Conservation (phyloP, 2,797 vertebrate species). For the Danio kyathit region DNA sequence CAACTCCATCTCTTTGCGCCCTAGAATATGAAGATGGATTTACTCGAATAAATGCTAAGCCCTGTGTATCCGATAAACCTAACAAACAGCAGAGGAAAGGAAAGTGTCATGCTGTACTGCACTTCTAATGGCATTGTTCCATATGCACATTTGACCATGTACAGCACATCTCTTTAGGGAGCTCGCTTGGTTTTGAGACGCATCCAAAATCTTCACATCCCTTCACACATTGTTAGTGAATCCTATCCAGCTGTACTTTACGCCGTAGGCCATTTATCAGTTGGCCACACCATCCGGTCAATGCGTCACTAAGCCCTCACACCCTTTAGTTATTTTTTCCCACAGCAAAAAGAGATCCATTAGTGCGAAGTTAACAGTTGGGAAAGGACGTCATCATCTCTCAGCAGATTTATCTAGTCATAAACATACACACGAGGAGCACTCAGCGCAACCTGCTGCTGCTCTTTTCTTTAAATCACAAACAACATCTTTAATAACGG, state of each 20-base stretch:
- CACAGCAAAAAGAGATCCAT: not conserved
- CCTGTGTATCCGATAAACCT: not conserved
- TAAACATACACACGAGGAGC: not conserved
- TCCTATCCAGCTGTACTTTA: conserved; percentile 16
- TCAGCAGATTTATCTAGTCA: not conserved
- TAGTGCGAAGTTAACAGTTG: not conserved
- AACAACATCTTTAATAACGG: too few relatives aligned
- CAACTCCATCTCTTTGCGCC: not conserved
- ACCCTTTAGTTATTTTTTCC: not conserved
- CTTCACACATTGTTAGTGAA: conserved; percentile 23
- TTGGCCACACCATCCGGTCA: conserved; percentile 13
- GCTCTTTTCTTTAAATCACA: not conserved
- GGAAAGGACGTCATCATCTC: conserved; percentile 7
- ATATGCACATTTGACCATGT: not conserved
- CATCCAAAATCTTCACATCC: conserved; percentile 17
- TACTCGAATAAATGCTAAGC: not conserved
- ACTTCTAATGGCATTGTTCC: not conserved
- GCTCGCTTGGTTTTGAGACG: not conserved
- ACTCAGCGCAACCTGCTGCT: not conserved
- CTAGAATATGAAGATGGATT: conserved; percentile 29
- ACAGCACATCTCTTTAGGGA: not conserved
- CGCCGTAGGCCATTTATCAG: not conserved
- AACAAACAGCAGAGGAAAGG: conserved; percentile 12
- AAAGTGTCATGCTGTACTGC: not conserved
- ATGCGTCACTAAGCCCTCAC: conserved; percentile 1